Evolutionary conservation across 92 coral and sea anemone species (phyloP).

Genomic region (Isaurus tuberculatus): DNA sequence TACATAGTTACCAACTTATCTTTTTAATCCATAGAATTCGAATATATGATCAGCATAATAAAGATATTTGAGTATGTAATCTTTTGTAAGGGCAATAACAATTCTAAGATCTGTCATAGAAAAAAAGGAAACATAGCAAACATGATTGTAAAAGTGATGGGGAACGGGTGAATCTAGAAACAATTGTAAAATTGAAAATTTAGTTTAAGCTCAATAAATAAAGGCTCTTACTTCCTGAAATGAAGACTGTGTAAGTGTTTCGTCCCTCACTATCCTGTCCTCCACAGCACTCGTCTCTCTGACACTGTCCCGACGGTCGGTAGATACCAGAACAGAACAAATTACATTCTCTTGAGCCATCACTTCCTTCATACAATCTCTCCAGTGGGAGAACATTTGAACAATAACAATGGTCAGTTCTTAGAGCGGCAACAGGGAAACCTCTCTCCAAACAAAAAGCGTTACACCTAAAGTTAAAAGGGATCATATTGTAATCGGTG

Average conservation of each 20-base stretch:
- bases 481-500: too few relatives aligned
- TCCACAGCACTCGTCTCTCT: conserved; percentile 16
- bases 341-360: background rate
- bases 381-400: background rate
- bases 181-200: too few relatives aligned
- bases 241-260: conserved; percentile 11
- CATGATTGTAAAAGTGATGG: too few relatives aligned
- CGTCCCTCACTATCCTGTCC: background rate
- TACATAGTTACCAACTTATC: too few relatives aligned
- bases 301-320: background rate
- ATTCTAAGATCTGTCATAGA: too few relatives aligned
- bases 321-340: background rate
- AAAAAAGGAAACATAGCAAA: too few relatives aligned
- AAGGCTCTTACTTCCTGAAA: conserved; percentile 19
- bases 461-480: background rate
- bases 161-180: too few relatives aligned
- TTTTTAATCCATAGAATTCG: too few relatives aligned
- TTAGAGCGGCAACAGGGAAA: background rate
- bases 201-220: too few relatives aligned
- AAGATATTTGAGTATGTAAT: too few relatives aligned
- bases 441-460: background rate
- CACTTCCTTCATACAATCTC: background rate
- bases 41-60: too few relatives aligned
- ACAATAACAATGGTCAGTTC: conserved; percentile 4
- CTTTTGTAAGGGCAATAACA: too few relatives aligned